Base-by-base conservation (phyloP, 2,888 invertebrate species). In the Drosophila mayaguana region DNA sequence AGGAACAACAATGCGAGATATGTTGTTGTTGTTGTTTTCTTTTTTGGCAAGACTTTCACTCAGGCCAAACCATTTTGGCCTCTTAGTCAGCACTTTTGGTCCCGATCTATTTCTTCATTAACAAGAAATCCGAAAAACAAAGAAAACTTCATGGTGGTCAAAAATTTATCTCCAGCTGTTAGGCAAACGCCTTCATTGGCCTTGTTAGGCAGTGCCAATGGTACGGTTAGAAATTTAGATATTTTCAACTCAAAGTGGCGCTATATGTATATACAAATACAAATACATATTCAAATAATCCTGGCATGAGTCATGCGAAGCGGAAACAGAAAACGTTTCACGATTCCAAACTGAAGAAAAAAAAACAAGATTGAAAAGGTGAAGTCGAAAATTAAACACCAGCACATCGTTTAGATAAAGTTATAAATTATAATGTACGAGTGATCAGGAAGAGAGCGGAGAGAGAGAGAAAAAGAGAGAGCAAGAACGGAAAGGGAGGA, bases 331-430 rank as follows among this genome's bases (percentile, higher is more conserved):
- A 69, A 69, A 42, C 70, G 63, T 48, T 72, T 75, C 78, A 78
- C 81, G 70, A 81, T 56, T 70, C 64, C 65, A 56, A 50, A 34
- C 65, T 11, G 18, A 36, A 32, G 40, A 46, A 55, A 56, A 70
- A 76, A 59, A 45, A 64, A 71, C 50, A 71, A 88, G 80, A 89
- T 83, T 81, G 84, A 82, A 89, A 87, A 87, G 89, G 88, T 88
- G 88, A 89, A 79, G 88, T 81, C 81, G 85, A 91, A 91, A 91
- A 91, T 90, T 91, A 91, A 91, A 91, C 89, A 83, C 91, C 88
- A 91, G 79, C 91, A 90, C 91, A 91, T 91, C 91, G 89, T 91
- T 91, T 89, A 91, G 91, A 91, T 91, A 90, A 91, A 91, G 83
- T 90, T 89, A 90, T 91, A 89, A 91, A 90, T 90, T 91, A 90